phyloP scores from a whole-genome alignment of 1,140 invertebrate species.

The Manduca sexta region DNA sequence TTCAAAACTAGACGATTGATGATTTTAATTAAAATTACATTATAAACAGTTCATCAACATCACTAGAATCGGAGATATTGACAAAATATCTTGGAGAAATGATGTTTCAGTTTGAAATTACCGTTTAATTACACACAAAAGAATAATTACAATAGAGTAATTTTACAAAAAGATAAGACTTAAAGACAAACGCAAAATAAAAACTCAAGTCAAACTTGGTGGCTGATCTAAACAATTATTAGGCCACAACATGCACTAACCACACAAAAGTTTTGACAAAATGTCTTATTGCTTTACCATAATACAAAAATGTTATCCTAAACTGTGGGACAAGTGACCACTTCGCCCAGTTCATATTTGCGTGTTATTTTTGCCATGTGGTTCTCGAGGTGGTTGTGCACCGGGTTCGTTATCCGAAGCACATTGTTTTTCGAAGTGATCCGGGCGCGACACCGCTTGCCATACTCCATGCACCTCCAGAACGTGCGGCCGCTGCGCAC shows the following conservation, averaged over 20 bases:
- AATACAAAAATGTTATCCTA: constrained; percentile 6
- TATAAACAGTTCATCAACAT: no score
- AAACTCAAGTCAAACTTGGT: no score
- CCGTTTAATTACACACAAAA: no score
- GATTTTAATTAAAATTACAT: no score
- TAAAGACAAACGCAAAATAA: background rate
- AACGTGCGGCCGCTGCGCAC: constrained; percentile 64
- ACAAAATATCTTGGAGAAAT: no score
- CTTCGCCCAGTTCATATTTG: constrained; percentile 61
- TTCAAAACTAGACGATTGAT: background rate
- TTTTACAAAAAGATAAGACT: no score
- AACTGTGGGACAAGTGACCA: constrained; percentile 58
- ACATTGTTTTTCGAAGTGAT: constrained; percentile 66
- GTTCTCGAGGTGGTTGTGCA: constrained; percentile 56
- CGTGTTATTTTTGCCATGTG: constrained; percentile 56
- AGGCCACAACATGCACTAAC: no score
- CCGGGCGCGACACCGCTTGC: constrained; percentile 56
- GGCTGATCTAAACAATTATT: no score
- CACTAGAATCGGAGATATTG: no score
- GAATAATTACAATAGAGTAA: no score
- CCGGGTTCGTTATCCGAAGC: constrained; percentile 52
- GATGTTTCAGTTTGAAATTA: no score
- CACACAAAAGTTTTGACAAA: background rate
- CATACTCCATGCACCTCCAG: constrained; percentile 66
- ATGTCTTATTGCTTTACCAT: background rate